Evolutionary conservation across 2,113 vertebrate genomes (phyloP), one percentile per base, ranked within the genome.

Genomic region (Hippocampus comes): DNA sequence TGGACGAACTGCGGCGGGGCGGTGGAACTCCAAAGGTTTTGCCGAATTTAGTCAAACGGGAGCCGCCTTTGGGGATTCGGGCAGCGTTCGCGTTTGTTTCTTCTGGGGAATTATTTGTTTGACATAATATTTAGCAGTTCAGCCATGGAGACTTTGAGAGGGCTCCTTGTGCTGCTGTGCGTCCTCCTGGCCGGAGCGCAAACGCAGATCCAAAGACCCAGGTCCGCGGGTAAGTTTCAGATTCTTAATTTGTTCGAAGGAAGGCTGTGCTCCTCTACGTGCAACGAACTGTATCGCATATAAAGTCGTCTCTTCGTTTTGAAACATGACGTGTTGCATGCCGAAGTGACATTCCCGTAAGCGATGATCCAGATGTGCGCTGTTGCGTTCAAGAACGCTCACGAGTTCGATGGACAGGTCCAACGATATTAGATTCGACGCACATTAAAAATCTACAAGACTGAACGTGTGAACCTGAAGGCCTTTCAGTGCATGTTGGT

Each of bases 91-190:
- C 53, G 63, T 34, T 34, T 15, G 14, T 51, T 67, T 71, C 30
- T 43, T 61, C 2, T 0, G n/a, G 73, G 70, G 17, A 34, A 2
- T 15, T 38, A 53, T 67, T 61, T 61, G 14, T 42, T 65, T 17
- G 17, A 7, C 63, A 64, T 75, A 5, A 20, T 18, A 17, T 48
- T 73, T 82, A 17, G 43, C 67, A 49, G 67, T 76, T 71, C 9
- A 48, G 77, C 63, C 70, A 92, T 92, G 91, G 89, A 75, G 82
- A 75, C 86, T 70, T 70, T 76, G 11, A 64, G 80, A 77, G 27
- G 63, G 84, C 86, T 91, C 85, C 69, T 90, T 10, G 84, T 78
- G 69, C 78, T 92, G 68, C 74, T 91, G 76, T 86, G 87, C 84
- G 77, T 86, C 65, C 69, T 88, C 25, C 66, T 79, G 77, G 67